Percentiles rank a stretch among this genome's conserved stretches.
Conservation (phyloP, 2,113 vertebrate genomes). For the Serinus canaria region DNA sequence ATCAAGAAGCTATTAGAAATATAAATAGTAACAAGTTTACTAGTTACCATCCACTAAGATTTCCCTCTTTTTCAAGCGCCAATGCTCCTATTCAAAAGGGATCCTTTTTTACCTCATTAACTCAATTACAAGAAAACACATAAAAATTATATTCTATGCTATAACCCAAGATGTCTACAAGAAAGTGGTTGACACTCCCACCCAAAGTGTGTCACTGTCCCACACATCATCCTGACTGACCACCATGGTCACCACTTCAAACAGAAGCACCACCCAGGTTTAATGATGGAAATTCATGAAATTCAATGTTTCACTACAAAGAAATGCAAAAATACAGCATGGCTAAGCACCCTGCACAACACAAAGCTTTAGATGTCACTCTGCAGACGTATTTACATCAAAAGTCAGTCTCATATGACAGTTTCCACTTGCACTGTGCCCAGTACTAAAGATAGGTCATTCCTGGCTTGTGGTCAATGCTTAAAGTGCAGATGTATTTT, state of each 20-base stretch:
- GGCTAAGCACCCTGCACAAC: background rate
- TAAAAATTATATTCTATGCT: background rate
- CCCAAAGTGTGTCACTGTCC: background rate
- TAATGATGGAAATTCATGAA: background rate
- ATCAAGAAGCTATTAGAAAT: conserved; percentile 1
- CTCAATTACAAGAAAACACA: background rate
- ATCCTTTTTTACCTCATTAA: background rate
- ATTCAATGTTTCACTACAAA: background rate
- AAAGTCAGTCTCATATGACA: background rate
- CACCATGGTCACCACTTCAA: background rate
- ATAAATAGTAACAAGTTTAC: conserved; percentile 27
- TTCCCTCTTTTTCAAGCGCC: background rate
- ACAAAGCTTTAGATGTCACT: background rate
- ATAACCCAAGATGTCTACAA: background rate
- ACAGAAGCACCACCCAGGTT: background rate
- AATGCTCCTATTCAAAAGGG: background rate
- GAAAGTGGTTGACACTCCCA: background rate
- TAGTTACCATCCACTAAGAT: background rate
- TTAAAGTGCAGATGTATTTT: conserved; percentile 45
- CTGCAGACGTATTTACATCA: background rate
- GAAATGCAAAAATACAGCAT: background rate
- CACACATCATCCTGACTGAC: background rate
- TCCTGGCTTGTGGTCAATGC: background rate
- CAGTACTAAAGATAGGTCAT: conserved; percentile 32
- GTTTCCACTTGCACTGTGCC: background rate